Conservation (phyloP, 2,888 invertebrate species). For the Oligia latruncula region DNA sequence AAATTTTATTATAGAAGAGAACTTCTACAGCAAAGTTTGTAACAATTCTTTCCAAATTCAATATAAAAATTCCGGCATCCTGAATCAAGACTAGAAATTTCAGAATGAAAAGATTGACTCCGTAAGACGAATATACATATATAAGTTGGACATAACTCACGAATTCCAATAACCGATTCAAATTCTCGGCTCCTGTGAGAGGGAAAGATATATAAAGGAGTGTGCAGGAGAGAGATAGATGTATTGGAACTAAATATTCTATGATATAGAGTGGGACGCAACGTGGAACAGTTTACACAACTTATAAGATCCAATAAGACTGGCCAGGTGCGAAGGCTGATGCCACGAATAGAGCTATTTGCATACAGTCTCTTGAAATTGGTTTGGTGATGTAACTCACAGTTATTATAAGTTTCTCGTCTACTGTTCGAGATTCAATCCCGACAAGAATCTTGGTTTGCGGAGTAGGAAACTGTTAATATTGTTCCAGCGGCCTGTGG, state of each 20-base stretch:
- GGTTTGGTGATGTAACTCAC: slow-evolving; percentile 63
- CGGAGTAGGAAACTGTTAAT: slow-evolving; percentile 6
- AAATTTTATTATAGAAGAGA: background rate
- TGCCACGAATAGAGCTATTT: slow-evolving; percentile 83
- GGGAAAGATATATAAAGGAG: slow-evolving; percentile 69
- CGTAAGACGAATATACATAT: slow-evolving; percentile 57
- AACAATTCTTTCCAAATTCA: slow-evolving; percentile 30
- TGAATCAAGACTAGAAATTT: slow-evolving; percentile 43
- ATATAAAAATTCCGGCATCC: slow-evolving; percentile 30
- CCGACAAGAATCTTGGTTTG: background rate
- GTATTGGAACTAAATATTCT: slow-evolving; percentile 72
- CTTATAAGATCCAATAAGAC: slow-evolving; percentile 89
- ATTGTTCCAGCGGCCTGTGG: slow-evolving; percentile 5
- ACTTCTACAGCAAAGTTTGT: background rate
- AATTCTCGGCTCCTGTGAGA: slow-evolving; percentile 65
- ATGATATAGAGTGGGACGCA: slow-evolving; percentile 73
- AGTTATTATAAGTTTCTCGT: slow-evolving; percentile 58
- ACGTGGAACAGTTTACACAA: slow-evolving; percentile 84
- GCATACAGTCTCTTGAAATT: slow-evolving; percentile 76
- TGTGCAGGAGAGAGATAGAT: slow-evolving; percentile 73
- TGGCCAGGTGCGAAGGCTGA: slow-evolving; percentile 86
- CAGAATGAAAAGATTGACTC: slow-evolving; percentile 45
- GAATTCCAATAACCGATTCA: slow-evolving; percentile 77
- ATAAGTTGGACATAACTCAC: slow-evolving; percentile 65
- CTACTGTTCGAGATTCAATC: slow-evolving; percentile 24